Conservation (phyloP, 2,113 vertebrate species). For the Ptyas mucosa region DNA sequence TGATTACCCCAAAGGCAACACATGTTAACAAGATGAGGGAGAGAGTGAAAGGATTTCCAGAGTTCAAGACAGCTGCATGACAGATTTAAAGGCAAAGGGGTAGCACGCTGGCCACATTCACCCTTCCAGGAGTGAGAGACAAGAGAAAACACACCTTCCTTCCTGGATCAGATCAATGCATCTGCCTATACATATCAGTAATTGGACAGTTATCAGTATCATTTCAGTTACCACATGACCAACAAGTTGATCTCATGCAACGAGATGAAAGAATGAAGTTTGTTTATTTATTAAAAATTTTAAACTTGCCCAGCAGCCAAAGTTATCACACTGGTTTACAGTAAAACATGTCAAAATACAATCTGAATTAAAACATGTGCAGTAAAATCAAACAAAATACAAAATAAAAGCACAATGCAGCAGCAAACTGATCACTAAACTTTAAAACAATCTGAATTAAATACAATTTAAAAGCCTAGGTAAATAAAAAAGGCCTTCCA, state of each 20-base stretch:
- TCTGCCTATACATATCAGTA: rapidly evolving
- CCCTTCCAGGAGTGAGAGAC: not conserved
- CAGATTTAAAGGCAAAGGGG: conserved; percentile 78
- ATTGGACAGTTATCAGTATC: not conserved
- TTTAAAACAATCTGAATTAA: not conserved
- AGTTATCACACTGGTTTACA: not conserved
- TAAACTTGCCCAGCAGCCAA: not conserved
- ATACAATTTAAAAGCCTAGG: not conserved
- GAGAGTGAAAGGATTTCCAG: conserved; percentile 79
- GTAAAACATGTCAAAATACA: not conserved
- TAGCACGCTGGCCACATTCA: conserved; percentile 34
- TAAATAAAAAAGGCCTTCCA: not conserved
- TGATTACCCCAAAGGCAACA: conserved; percentile 89
- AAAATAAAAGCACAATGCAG: not conserved
- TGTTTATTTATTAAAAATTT: not conserved
- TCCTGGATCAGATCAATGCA: rapidly evolving
- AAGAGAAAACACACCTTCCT: conserved; percentile 8
- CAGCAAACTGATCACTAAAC: not conserved
- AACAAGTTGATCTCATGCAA: not conserved
- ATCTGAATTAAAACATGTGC: not conserved
- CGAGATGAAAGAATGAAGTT: not conserved
- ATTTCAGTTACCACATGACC: not conserved
- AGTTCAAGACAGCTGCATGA: conserved; percentile 76
- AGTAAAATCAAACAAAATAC: not conserved
- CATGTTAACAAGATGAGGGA: conserved; percentile 80